These are phyloP conservation scores for Epizoanthus fatuus DNA, from an alignment of 92 coral and sea anemone species.

Conservation along the genomic window DNA sequence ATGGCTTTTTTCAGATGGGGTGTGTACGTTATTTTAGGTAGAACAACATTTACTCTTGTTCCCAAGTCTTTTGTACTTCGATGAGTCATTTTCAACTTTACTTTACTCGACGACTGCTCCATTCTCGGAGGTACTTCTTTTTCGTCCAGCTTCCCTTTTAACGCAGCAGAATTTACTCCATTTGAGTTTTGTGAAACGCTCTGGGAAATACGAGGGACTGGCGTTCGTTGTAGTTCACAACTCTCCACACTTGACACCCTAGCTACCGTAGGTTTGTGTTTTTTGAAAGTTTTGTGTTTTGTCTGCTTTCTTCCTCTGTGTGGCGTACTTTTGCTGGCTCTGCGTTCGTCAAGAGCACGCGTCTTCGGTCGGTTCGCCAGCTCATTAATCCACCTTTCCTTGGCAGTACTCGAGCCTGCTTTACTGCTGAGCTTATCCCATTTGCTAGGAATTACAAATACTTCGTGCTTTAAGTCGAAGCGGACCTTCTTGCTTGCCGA, in stretches of 20 bases:
- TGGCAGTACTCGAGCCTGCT: slow-evolving; percentile 20
- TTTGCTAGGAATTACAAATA: slow-evolving; percentile 88
- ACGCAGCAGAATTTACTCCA: neutral
- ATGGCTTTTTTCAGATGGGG: slow-evolving; percentile 81
- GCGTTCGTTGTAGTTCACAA: neutral
- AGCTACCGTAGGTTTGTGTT: neutral
- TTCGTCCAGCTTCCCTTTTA: slow-evolving; percentile 6
- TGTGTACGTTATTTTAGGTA: slow-evolving; percentile 84
- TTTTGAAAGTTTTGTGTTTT: slow-evolving; percentile 30
- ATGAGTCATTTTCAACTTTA: slow-evolving; percentile 71
- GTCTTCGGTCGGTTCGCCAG: slow-evolving; percentile 29
- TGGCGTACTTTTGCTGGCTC: slow-evolving; percentile 49
- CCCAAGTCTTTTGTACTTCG: slow-evolving; percentile 56
- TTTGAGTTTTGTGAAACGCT: neutral
- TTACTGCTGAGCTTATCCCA: slow-evolving; percentile 83
- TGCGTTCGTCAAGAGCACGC: slow-evolving; percentile 33
- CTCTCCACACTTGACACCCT: neutral
- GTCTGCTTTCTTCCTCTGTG: slow-evolving; percentile 53
- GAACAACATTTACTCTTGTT: slow-evolving; percentile 64
- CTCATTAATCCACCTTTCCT: slow-evolving; percentile 32
- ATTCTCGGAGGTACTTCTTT: neutral
- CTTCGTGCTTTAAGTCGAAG: slow-evolving; percentile 88
- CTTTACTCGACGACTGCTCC: slow-evolving; percentile 31
- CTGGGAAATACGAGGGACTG: slow-evolving; percentile 35
- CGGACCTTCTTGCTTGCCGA: slow-evolving; percentile 80